Percentiles rank a stretch among this genome's conserved stretches.
phyloP scores from a whole-genome alignment of 2,113 vertebrate species.

The Microcebus griseorufus region DNA sequence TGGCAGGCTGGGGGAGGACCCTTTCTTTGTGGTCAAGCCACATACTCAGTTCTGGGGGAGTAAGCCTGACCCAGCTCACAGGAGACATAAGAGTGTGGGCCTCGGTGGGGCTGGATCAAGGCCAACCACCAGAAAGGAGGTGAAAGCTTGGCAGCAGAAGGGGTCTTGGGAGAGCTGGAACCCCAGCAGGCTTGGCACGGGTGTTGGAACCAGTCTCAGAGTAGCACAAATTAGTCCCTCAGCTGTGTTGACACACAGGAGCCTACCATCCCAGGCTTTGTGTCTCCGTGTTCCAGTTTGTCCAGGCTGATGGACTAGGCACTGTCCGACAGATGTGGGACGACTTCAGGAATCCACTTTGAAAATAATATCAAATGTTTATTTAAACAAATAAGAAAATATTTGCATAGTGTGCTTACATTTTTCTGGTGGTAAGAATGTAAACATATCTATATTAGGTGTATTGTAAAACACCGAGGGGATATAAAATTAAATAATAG shows the following conservation, averaged over 20 bases:
- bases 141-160: background rate
- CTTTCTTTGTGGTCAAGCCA: background rate
- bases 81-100: background rate
- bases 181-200: background rate
- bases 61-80: background rate
- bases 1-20: background rate
- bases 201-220: background rate
- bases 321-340: background rate
- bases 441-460: background rate
- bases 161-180: background rate
- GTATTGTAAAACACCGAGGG: background rate
- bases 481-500: background rate
- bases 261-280: accelerated
- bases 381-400: background rate
- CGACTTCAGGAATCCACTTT: background rate
- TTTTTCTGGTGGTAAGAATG: background rate
- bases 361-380: background rate
- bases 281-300: background rate
- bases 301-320: background rate
- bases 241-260: too few species aligned
- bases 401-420: background rate
- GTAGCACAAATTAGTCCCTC: background rate
- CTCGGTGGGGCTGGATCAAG: background rate
- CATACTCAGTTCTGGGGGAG: background rate
- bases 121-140: background rate